phyloP scores from a whole-genome alignment of 2,797 vertebrate genomes.

The Sebastes minor region DNA sequence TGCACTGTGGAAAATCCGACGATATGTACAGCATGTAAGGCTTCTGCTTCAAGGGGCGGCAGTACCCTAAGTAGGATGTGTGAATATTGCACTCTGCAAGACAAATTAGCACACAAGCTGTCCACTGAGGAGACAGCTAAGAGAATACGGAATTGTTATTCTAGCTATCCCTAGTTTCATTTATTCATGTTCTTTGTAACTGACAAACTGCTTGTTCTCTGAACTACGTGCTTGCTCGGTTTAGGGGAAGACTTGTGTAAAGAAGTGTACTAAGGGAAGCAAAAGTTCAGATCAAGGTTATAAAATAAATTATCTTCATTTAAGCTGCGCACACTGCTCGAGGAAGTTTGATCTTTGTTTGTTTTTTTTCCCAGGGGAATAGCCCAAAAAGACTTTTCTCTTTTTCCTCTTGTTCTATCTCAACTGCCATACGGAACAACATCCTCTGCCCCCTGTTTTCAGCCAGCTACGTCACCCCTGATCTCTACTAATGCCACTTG shows the following conservation, averaged over 20 bases:
- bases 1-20: no score
- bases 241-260: background rate
- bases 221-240: background rate
- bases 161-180: no score
- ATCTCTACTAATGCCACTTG: slow-evolving; percentile 66
- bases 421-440: slow-evolving; percentile 31
- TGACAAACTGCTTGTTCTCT: background rate
- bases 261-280: background rate
- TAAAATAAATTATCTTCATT: slow-evolving; percentile 7
- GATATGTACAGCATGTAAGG: no score
- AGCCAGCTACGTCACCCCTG: slow-evolving; percentile 46
- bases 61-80: no score
- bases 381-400: background rate
- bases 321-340: background rate
- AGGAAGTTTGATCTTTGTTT: background rate
- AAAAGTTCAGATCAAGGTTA: slow-evolving; percentile 16
- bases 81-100: no score
- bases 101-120: no score
- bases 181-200: no score
- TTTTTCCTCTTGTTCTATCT: slow-evolving; percentile 6
- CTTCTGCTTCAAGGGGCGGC: no score
- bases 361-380: background rate
- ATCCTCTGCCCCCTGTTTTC: slow-evolving; percentile 39
- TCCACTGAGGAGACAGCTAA: no score
- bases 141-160: no score